Evolutionary conservation across 2,888 invertebrate genomes (phyloP).

Genomic region (Synanthedon formicaeformis): DNA sequence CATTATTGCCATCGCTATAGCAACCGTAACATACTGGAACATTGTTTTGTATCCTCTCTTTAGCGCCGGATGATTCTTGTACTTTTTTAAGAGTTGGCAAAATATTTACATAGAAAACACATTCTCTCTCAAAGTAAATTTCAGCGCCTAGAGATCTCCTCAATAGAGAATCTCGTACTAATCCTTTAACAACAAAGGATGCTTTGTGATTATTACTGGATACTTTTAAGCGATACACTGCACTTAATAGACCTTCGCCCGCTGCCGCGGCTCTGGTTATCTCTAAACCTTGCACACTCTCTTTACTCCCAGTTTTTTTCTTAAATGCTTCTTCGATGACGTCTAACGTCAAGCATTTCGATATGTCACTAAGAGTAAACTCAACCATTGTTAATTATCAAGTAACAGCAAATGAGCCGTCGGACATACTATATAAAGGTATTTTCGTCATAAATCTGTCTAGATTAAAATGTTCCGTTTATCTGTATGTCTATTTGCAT

Average conservation of each 20-base stretch:
- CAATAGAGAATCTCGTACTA: slow-evolving; percentile 21
- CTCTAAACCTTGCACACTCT: slow-evolving; percentile 18
- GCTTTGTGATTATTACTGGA: slow-evolving; percentile 15
- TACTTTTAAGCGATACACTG: slow-evolving; percentile 30
- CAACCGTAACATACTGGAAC: slow-evolving; percentile 28
- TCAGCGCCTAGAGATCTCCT: slow-evolving; percentile 20
- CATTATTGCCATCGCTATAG: slow-evolving; percentile 25
- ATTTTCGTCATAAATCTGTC: too few relatives aligned
- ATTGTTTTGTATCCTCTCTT: slow-evolving; percentile 23
- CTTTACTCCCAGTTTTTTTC: slow-evolving; percentile 25
- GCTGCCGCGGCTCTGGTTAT: slow-evolving; percentile 27
- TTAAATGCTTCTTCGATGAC: slow-evolving; percentile 27
- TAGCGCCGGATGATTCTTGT: slow-evolving; percentile 25
- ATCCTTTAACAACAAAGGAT: slow-evolving; percentile 30
- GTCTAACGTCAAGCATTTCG: slow-evolving; percentile 24
- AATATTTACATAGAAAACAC: slow-evolving; percentile 24
- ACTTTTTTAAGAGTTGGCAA: slow-evolving; percentile 22
- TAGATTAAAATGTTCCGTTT: too few relatives aligned
- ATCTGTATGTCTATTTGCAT: too few relatives aligned
- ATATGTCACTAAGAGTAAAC: slow-evolving; percentile 23
- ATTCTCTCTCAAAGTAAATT: slow-evolving; percentile 28
- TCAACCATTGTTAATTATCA: slow-evolving; percentile 20
- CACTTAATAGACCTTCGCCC: slow-evolving; percentile 35
- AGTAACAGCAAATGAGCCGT: slow-evolving; percentile 1
- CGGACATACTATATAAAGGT: too few relatives aligned